Percentiles rank a stretch among this genome's conserved stretches.
Evolutionary conservation across 2,113 vertebrate genomes (phyloP).

Genomic region (Corythornis cristatus): DNA sequence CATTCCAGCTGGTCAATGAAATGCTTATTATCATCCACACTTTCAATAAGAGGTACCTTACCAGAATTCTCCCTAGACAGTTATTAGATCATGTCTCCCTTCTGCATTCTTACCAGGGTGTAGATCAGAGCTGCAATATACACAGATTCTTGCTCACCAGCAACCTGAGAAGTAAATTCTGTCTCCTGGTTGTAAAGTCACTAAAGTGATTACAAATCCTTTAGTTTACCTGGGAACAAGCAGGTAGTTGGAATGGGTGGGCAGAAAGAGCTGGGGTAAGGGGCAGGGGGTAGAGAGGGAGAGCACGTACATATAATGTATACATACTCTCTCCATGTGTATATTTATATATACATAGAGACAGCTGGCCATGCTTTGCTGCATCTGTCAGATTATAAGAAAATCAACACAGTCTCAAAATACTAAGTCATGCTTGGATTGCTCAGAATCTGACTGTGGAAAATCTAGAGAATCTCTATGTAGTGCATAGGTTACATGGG

Average conservation of each 20-base stretch:
- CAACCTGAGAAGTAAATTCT: neutral
- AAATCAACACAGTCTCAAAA: slow-evolving; percentile 2
- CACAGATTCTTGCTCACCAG: neutral
- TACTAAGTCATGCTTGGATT: neutral
- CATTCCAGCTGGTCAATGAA: neutral
- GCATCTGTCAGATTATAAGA: neutral
- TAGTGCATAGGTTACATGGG: neutral
- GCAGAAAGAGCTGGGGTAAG: too few relatives aligned
- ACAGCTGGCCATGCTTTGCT: slow-evolving; percentile 11
- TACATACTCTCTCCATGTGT: neutral
- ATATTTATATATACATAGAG: neutral
- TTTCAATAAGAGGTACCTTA: neutral
- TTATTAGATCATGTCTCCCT: neutral
- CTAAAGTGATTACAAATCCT: neutral
- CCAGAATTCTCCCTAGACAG: neutral
- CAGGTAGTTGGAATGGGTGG: neutral
- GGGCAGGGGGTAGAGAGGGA: too few relatives aligned
- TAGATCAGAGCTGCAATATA: neutral
- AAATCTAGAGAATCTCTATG: neutral
- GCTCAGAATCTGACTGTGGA: slow-evolving; percentile 2
- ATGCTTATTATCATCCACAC: neutral
- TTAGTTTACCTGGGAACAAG: neutral
- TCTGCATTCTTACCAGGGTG: neutral
- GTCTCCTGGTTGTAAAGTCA: neutral
- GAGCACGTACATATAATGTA: neutral